Percentiles rank a stretch among this genome's conserved stretches.
phyloP scores from a whole-genome alignment of 2,113 vertebrate genomes.

The Larimichthys polyactis region DNA sequence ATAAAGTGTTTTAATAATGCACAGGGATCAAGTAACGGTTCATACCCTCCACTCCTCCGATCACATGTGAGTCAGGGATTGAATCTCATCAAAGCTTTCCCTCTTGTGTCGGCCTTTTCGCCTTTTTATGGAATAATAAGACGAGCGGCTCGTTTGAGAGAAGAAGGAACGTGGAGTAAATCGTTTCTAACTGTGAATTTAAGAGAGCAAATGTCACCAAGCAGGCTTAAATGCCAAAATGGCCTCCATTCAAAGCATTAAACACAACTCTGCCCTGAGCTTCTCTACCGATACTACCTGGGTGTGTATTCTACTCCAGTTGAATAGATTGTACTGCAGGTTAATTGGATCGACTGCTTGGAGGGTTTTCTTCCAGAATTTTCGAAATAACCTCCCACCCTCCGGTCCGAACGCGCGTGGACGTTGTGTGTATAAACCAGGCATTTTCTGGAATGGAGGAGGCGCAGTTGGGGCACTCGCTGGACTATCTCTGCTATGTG shows the following conservation, averaged over 20 bases:
- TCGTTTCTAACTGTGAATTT: constrained; percentile 18
- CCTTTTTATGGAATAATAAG: constrained; percentile 2
- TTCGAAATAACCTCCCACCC: constrained; percentile 46
- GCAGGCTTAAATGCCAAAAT: neutral
- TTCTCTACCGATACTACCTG: constrained; percentile 16
- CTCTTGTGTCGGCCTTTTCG: neutral
- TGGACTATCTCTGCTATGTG: constrained; percentile 69
- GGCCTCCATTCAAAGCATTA: neutral
- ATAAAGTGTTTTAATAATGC: constrained; percentile 23
- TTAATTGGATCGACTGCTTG: constrained; percentile 55
- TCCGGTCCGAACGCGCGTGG: constrained; percentile 32
- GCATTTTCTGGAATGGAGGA: constrained; percentile 44
- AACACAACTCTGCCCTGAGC: constrained; percentile 22
- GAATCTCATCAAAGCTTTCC: constrained; percentile 15
- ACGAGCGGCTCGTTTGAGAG: neutral
- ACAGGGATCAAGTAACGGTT: constrained; percentile 15
- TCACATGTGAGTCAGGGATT: constrained; percentile 18
- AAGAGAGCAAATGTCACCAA: neutral
- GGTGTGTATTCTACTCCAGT: constrained; percentile 6
- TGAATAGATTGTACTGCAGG: constrained; percentile 51
- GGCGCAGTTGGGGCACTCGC: constrained; percentile 40
- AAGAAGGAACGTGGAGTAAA: neutral
- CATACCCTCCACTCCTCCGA: neutral
- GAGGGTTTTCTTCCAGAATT: constrained; percentile 22
- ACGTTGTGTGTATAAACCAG: constrained; percentile 39